Conservation (phyloP, 2,797 vertebrate species). For the Thaleichthys pacificus region DNA sequence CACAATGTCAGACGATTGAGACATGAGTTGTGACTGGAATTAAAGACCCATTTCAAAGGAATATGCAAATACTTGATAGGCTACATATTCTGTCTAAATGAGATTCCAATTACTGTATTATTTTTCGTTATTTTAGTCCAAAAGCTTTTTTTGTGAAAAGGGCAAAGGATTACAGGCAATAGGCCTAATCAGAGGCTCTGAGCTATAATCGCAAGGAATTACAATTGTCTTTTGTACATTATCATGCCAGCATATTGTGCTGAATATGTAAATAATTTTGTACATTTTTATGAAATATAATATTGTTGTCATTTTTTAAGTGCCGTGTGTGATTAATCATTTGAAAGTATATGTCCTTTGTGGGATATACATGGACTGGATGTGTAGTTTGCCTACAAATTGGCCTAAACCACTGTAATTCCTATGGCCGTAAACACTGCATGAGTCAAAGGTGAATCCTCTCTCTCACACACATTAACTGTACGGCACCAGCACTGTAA, state of each 20-base stretch:
- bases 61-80: constrained; percentile 17
- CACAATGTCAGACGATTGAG: constrained; percentile 24
- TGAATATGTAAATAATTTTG: constrained; percentile 93
- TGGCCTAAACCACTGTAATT: background rate
- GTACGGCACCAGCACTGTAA: background rate
- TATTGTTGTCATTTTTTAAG: constrained; percentile 71
- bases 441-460: background rate
- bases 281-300: constrained; percentile 87
- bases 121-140: constrained; percentile 7
- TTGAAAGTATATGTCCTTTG: constrained; percentile 16
- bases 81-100: constrained; percentile 16
- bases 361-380: constrained; percentile 7
- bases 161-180: background rate
- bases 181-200: constrained; percentile 4
- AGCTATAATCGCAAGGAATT: constrained; percentile 27
- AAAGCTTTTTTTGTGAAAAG: constrained; percentile 16
- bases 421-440: background rate
- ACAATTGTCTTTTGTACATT: constrained; percentile 48
- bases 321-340: constrained; percentile 45
- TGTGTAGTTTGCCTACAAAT: constrained; percentile 2
- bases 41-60: constrained; percentile 15
- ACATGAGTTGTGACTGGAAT: constrained; percentile 35
- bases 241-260: constrained; percentile 54
- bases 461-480: background rate
- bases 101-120: constrained; percentile 17